Conservation (phyloP, 2,888 invertebrate genomes). For the Cerastis rubricosa region DNA sequence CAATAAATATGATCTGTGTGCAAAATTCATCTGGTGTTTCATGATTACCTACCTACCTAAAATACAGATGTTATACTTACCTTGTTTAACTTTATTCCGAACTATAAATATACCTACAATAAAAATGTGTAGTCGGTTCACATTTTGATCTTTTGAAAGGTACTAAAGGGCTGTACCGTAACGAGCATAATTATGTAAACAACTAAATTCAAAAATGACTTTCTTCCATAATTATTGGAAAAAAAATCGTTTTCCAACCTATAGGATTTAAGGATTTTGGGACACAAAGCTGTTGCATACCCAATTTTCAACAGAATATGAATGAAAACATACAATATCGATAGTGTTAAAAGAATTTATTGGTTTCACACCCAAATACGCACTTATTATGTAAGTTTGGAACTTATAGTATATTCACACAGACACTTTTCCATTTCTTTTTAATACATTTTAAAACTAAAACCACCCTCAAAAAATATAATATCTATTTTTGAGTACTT, state of each 20-base stretch:
- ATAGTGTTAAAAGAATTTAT: conserved; percentile 64
- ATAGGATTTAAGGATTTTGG: too few relatives aligned
- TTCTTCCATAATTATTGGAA: too few relatives aligned
- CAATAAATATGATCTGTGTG: conserved; percentile 68
- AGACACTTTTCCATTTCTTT: conserved; percentile 41
- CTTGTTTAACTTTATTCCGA: not conserved
- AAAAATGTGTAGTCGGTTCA: not conserved
- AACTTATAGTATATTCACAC: conserved; percentile 58
- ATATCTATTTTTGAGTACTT: conserved; percentile 18
- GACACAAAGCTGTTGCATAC: too few relatives aligned
- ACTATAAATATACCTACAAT: not conserved
- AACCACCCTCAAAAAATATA: conserved; percentile 40
- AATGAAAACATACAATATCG: conserved; percentile 11
- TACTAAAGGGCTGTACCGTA: not conserved
- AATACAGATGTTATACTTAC: not conserved
- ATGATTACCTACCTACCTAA: not conserved
- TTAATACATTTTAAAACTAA: conserved; percentile 46
- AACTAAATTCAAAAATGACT: too few relatives aligned
- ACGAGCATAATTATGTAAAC: too few relatives aligned
- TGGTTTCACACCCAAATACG: conserved; percentile 60
- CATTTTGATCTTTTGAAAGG: not conserved
- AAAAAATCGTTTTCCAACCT: too few relatives aligned
- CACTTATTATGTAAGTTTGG: conserved; percentile 43
- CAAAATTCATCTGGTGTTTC: conserved; percentile 45
- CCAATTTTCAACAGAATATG: not conserved